Evolutionary conservation across 2,113 vertebrate genomes (phyloP), one percentile per base, ranked within the genome.

Genomic region (Cyprinus carpio): DNA sequence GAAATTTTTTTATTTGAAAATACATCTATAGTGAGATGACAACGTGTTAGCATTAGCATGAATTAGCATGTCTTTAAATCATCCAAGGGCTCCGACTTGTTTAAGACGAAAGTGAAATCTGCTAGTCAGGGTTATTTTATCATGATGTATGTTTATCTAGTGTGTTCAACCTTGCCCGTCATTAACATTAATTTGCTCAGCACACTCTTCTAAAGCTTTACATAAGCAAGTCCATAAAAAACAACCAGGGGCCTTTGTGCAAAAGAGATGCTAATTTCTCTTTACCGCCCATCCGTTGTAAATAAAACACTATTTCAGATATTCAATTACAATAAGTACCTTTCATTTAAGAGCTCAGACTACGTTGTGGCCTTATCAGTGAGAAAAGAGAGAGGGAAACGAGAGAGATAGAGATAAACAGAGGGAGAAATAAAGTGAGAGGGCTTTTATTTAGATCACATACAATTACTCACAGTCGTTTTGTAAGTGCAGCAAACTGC

Each of bases 261-360:
- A 87, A 81, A 62, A 64, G 69, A 85, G 84, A 81, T 87, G 86
- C n/a, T 49, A 90, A 92, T 92, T 92, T 90, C 90, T 92, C 87
- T 90, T 84, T 87, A 92, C 91, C 89, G 94, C 95, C 91, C 90
- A 91, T 93, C 92, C 94, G 91, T 94, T 92, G 93, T 92, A 95
- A 96, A 94, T 94, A 95, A 93, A 96, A 94, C 92, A 94, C 94
- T 93, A 96, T 94, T 95, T 95, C 92, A 90, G 90, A 92, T 93
- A 89, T 95, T 96, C 90, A 95, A 92, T 96, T 96, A 96, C 95
- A 95, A 92, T 95, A 95, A 96, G 93, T 94, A 94, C 86, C 76
- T 90, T 95, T 96, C 94, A 96, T 95, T 96, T 95, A 94, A 94
- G 95, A 93, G 89, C 90, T 93, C 92, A 91, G 90, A 93, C 92